phyloP scores from a whole-genome alignment of 2,113 vertebrate species.

The Vidua chalybeata region DNA sequence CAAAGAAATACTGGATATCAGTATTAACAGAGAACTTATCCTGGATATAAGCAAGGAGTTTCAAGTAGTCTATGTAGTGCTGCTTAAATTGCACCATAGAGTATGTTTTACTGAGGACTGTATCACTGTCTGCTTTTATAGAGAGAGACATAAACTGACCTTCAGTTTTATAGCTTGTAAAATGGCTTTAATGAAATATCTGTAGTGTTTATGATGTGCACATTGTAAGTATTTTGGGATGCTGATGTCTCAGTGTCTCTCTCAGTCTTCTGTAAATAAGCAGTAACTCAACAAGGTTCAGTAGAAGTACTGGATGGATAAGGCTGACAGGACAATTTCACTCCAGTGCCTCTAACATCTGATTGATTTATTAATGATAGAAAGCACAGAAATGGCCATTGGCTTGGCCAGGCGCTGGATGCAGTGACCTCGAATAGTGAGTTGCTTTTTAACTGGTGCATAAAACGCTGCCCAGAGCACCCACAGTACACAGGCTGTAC shows the following conservation, averaged over 20 bases:
- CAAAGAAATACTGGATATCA: background rate
- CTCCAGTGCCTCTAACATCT: background rate
- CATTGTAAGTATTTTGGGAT: background rate
- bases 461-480: rapidly evolving
- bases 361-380: background rate
- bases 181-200: background rate
- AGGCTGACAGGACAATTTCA: background rate
- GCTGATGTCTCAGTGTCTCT: background rate
- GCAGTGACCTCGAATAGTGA: background rate
- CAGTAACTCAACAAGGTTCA: background rate
- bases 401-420: background rate
- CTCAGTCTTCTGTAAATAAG: background rate
- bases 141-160: background rate
- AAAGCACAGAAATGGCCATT: background rate
- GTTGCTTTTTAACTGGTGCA: background rate
- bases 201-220: background rate
- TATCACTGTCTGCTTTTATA: background rate
- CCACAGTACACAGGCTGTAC: background rate
- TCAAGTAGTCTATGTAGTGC: background rate
- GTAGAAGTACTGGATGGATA: background rate
- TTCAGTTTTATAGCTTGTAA: background rate
- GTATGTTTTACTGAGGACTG: background rate
- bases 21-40: background rate
- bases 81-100: rapidly evolving
- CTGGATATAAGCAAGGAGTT: background rate